Evolutionary conservation across 2,888 invertebrate genomes (phyloP).

Genomic region (Drosophila putrida): DNA sequence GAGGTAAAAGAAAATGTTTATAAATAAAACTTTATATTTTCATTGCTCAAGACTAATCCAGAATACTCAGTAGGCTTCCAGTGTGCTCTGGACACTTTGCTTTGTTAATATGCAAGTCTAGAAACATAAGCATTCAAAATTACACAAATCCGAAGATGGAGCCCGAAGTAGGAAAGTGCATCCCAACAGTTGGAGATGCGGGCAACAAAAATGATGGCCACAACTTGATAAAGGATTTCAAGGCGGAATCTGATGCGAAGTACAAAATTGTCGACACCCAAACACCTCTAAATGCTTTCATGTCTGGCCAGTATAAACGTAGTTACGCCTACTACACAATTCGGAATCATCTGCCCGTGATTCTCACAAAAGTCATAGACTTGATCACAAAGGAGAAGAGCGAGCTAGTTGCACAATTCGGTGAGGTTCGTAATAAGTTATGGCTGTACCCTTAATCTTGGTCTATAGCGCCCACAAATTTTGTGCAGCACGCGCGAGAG

Average conservation of each 20-base stretch:
- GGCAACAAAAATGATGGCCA: conserved; percentile 3
- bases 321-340: conserved; percentile 95
- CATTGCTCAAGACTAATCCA: conserved; percentile 7
- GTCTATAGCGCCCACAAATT: conserved; percentile 44
- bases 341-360: conserved; percentile 94
- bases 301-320: conserved; percentile 88
- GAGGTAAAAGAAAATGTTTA: too few relatives aligned
- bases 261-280: conserved; percentile 86
- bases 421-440: conserved; percentile 86
- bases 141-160: conserved; percentile 28
- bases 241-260: conserved; percentile 82
- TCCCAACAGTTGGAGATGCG: background rate
- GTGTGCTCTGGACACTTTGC: background rate
- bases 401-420: conserved; percentile 87
- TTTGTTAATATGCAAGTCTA: conserved; percentile 29
- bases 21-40: conserved; percentile 29
- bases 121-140: conserved; percentile 17
- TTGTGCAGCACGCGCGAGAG: conserved; percentile 87
- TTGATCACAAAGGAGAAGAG: conserved; percentile 90
- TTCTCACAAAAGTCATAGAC: conserved; percentile 95
- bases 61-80: conserved; percentile 30
- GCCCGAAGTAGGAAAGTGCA: conserved; percentile 18
- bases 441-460: conserved; percentile 10
- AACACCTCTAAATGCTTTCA: conserved; percentile 87
- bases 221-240: conserved; percentile 38